Evolutionary conservation across 2,888 invertebrate species (phyloP).

Genomic region (Phengaris alcon): DNA sequence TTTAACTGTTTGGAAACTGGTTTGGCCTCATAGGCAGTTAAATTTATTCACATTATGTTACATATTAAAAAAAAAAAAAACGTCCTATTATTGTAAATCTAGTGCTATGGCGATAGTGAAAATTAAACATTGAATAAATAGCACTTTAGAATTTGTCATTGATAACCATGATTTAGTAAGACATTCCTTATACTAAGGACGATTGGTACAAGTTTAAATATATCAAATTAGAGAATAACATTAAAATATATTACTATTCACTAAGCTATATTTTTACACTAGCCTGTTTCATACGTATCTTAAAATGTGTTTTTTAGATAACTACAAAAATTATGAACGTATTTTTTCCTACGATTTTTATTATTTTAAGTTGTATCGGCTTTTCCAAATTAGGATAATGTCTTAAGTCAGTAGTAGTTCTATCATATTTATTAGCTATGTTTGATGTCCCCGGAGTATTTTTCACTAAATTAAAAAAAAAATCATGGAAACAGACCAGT

Average conservation of each 20-base stretch:
- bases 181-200: background rate
- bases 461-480: background rate
- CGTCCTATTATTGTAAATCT: too few species aligned
- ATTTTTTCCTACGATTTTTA: background rate
- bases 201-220: background rate
- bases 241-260: conserved; percentile 16
- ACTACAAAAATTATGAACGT: background rate
- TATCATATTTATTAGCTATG: background rate
- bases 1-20: conserved; percentile 3
- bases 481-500: conserved; percentile 4
- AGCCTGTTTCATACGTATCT: background rate
- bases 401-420: background rate
- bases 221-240: conserved; percentile 7
- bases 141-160: background rate
- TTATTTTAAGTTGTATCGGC: background rate
- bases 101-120: background rate
- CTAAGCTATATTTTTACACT: background rate
- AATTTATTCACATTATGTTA: background rate
- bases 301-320: background rate
- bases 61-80: background rate
- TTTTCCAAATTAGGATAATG: background rate
- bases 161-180: background rate
- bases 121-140: background rate
- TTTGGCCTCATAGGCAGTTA: conserved; percentile 17
- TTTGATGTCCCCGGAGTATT: background rate